These are phyloP conservation scores for Chunga burmeisteri DNA, from an alignment of 2,113 vertebrate genomes.

Conservation along the genomic window DNA sequence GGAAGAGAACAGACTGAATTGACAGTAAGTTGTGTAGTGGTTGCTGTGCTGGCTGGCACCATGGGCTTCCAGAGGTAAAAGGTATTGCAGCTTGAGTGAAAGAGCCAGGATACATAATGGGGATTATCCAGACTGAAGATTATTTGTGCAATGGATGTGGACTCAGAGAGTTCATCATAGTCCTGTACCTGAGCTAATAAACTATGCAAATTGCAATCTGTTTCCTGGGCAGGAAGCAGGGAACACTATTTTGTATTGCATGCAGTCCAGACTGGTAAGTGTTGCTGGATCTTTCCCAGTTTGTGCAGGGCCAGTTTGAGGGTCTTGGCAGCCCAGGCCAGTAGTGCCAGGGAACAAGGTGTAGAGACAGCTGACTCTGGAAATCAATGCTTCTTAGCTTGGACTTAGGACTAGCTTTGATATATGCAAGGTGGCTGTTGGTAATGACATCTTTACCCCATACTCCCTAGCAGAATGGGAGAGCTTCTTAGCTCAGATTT, in stretches of 20 bases:
- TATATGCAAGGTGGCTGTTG: background rate
- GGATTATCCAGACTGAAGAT: background rate
- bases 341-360: background rate
- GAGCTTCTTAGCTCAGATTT: background rate
- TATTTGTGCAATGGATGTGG: background rate
- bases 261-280: background rate
- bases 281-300: background rate
- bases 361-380: background rate
- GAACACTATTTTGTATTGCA: background rate
- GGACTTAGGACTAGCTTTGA: background rate
- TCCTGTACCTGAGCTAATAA: slow-evolving; percentile 25
- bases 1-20: background rate
- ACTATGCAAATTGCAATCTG: slow-evolving; percentile 16
- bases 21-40: background rate
- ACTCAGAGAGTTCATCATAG: background rate
- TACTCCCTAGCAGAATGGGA: background rate
- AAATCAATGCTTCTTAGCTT: background rate
- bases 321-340: background rate
- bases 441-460: background rate
- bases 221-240: slow-evolving; percentile 1
- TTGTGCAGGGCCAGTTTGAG: background rate
- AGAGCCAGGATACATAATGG: background rate
- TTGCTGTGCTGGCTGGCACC: background rate
- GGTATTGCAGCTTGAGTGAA: background rate
- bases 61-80: background rate